These are phyloP conservation scores for Carassius gibelio DNA, from an alignment of 2,113 vertebrate genomes.

Conservation along the genomic window DNA sequence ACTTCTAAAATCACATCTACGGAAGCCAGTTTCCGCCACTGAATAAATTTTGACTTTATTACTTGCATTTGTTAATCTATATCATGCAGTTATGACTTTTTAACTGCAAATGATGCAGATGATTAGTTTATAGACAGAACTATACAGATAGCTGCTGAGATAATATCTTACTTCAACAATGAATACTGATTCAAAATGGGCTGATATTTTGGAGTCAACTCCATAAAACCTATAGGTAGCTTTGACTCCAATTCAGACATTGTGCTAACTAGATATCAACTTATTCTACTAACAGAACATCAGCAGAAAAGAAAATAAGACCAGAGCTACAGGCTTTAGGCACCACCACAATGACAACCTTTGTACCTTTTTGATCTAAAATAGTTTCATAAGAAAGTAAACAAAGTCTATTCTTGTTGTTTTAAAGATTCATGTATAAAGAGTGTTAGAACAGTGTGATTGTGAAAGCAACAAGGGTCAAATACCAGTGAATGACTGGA, in stretches of 20 bases:
- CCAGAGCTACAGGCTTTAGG: too few species aligned
- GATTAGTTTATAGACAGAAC: conserved; percentile 21
- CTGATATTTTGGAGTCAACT: not conserved
- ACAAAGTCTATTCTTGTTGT: not conserved
- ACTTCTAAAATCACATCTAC: not conserved
- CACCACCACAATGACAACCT: too few species aligned
- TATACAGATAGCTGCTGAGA: conserved; percentile 22
- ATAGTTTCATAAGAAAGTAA: not conserved
- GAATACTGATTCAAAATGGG: not conserved
- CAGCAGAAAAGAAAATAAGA: too few species aligned
- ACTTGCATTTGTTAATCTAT: too few species aligned
- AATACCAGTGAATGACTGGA: conserved; percentile 30
- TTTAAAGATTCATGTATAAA: not conserved
- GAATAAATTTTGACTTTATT: too few species aligned
- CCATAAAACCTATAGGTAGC: not conserved
- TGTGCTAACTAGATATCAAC: too few species aligned
- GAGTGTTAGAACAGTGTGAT: not conserved
- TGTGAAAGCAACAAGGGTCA: conserved; percentile 6
- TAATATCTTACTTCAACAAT: not conserved
- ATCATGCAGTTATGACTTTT: too few species aligned
- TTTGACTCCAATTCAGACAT: too few species aligned
- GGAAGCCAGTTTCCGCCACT: too few species aligned
- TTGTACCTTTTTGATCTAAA: too few species aligned
- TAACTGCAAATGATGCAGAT: not conserved
- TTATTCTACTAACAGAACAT: too few species aligned